Conservation (phyloP, 35 echinoderm and acorn worm genomes). For the Antedon bifida region DNA sequence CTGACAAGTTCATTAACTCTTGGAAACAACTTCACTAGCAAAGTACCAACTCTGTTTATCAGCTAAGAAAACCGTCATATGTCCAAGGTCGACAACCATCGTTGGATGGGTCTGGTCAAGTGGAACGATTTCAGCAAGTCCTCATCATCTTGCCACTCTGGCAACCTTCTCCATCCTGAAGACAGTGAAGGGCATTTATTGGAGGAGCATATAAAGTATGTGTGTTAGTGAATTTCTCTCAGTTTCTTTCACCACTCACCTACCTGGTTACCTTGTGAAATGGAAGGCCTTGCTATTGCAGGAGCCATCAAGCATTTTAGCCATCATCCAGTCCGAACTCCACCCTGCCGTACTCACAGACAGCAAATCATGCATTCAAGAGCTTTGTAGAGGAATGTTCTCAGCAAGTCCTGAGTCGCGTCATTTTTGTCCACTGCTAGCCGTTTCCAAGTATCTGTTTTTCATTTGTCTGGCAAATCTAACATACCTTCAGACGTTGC, state of each 20-base stretch:
- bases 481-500: conserved; percentile 6
- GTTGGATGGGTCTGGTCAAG: conserved; percentile 48
- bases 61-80: conserved; percentile 27
- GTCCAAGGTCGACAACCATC: conserved; percentile 35
- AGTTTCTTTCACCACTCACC: neutral
- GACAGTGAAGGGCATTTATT: neutral
- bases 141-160: conserved; percentile 22
- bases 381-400: conserved; percentile 10
- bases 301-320: neutral
- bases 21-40: conserved; percentile 14
- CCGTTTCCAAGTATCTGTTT: neutral
- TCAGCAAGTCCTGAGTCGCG: neutral
- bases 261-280: neutral
- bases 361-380: neutral
- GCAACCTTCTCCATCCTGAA: neutral
- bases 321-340: neutral
- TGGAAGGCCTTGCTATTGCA: neutral
- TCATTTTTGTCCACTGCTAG: neutral
- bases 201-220: neutral
- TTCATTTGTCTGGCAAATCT: neutral
- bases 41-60: conserved; percentile 9
- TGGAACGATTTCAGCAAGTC: conserved; percentile 24
- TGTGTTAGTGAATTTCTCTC: neutral
- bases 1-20: neutral
- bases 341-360: neutral